Base-by-base conservation (phyloP, 2,113 vertebrate species). In the Melanerpes formicivorus region DNA sequence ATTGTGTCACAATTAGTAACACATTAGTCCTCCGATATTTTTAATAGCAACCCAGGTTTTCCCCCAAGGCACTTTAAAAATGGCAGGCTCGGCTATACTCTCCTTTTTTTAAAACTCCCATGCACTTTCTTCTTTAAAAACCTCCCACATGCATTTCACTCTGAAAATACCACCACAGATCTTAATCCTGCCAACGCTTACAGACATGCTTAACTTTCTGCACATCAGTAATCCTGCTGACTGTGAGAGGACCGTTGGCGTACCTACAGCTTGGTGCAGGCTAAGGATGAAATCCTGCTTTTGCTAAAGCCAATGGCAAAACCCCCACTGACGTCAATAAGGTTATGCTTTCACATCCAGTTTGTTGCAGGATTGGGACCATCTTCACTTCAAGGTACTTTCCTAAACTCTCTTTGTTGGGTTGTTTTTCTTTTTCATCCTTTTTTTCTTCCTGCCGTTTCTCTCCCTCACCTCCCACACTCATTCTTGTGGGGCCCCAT, bases 1-100 rank as follows among this genome's bases (percentile, higher is more conserved):
- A 95, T 93, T 93, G 94, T 93, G 94, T 96, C 95, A 97, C 96
- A 93, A 94, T 87, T 95, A 95, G 94, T 90, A 97, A 95, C 94
- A 97, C 95, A 93, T 96, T 95, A 93, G 92, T 96, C 82, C 92
- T 93, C 13, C 17, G 18, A 81, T 87, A 82, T 95, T 96, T 96
- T 97, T 95, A 91, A 96, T 84, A 97, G 93, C 94, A 86, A 82
- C 83, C 75, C 69, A 94, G 95, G 94, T 93, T 96, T 95, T 92
- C 90, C 95, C 95, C 94, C 88, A 86, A 84, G 93, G 92, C 88
- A 48, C 80, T 95, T 93, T 93, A 96, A 93, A 93, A 87, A 74
- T 69, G 94, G 90, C 91, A 92, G 87, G 34, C 82, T 92, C 2
- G 18, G 83, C 44, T 93, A 70, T 59, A 83, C 70, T 95, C 78